A percentile compares a stretch with the other conserved stretches of the same genome.
These are phyloP conservation scores for Rapana venosa DNA, from an alignment of 2,888 invertebrate species.

Conservation along the genomic window DNA sequence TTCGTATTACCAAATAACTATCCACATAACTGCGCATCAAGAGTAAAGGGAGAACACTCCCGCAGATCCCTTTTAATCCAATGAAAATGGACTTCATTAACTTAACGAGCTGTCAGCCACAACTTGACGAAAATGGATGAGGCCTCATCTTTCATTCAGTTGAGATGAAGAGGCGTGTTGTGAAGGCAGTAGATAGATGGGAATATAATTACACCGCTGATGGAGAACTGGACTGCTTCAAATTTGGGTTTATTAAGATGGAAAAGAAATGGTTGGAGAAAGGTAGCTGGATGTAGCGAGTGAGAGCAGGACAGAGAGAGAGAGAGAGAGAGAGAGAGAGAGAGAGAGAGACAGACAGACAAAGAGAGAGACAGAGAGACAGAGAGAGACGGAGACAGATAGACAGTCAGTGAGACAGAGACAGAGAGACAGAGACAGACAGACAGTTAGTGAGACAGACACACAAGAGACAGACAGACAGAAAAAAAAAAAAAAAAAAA, in stretches of 20 bases:
- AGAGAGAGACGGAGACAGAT: constrained; percentile 6
- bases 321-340: constrained; percentile 25
- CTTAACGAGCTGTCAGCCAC: too few species aligned
- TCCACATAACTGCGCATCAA: too few species aligned
- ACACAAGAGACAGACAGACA: neutral
- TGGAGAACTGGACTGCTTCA: too few species aligned
- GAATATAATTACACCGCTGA: too few species aligned
- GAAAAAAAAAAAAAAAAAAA: neutral
- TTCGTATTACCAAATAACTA: too few species aligned
- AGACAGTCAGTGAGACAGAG: neutral
- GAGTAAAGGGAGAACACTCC: too few species aligned
- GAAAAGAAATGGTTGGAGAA: neutral
- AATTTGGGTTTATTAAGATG: neutral
- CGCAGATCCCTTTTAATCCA: too few species aligned
- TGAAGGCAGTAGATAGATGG: too few species aligned
- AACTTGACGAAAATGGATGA: too few species aligned
- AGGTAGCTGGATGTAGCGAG: neutral
- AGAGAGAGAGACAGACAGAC: neutral
- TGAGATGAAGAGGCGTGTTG: too few species aligned
- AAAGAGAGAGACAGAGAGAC: constrained; percentile 25
- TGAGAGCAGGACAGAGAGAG: neutral
- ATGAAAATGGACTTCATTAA: too few species aligned
- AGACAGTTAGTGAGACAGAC: neutral
- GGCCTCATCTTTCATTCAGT: too few species aligned
- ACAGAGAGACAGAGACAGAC: neutral